phyloP scores from a whole-genome alignment of 2,888 invertebrate species.

The Choristoneura rosaceana region DNA sequence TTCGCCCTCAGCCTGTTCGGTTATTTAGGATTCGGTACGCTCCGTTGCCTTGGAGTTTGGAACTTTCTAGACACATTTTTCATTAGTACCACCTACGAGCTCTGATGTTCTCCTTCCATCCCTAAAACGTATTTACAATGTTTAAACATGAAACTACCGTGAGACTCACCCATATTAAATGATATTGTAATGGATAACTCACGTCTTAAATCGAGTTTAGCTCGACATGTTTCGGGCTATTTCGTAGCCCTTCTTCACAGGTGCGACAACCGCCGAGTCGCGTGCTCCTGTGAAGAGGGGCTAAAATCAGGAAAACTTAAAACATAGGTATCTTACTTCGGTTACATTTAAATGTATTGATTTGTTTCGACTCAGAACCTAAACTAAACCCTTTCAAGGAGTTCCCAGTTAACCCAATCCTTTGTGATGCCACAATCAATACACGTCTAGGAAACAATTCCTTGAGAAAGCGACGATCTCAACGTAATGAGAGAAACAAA shows the following conservation, averaged over 20 bases:
- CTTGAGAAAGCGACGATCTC: constrained; percentile 51
- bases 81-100: constrained; percentile 5
- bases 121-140: too few species aligned
- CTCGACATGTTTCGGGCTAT: too few species aligned
- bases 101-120: background rate
- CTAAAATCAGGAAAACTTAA: too few species aligned
- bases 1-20: constrained; percentile 28
- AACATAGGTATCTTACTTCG: too few species aligned
- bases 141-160: too few species aligned
- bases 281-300: too few species aligned
- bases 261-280: too few species aligned
- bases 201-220: too few species aligned
- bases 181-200: too few species aligned
- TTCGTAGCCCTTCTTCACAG: too few species aligned
- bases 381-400: background rate
- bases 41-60: constrained; percentile 6
- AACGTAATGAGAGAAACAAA: constrained; percentile 68
- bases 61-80: constrained; percentile 38
- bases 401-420: constrained; percentile 10
- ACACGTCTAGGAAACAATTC: constrained; percentile 69
- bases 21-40: constrained; percentile 15
- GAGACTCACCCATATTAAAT: too few species aligned
- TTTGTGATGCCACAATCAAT: constrained; percentile 50
- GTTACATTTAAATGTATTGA: background rate
- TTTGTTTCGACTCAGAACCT: background rate